Base-by-base conservation (phyloP, 2,797 vertebrate genomes). In the Odontamblyopus lacepedii region DNA sequence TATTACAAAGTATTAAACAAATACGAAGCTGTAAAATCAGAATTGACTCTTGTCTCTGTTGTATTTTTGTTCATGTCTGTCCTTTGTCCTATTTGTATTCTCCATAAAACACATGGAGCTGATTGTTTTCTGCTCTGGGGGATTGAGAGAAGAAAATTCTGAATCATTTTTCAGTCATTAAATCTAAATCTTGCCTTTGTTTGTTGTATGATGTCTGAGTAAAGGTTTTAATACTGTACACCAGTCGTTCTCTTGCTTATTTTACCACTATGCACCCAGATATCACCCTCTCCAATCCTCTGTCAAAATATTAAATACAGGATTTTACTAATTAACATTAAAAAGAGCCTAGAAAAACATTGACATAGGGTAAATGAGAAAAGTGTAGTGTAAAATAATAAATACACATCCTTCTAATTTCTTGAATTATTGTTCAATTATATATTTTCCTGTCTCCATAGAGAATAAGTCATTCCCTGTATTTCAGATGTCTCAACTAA, bases 121-220 rank as follows among this genome's bases (percentile, higher is more conserved):
- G 82, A 87, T 83, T 78, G 74, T 90, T 86, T 81, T 92, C 84
- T 91, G 86, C 84, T 90, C 87, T 61, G 73, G 79, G 79, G 84
- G 88, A 86, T 86, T 85, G 81, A 87, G 89, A 87, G 86, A 85
- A 85, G 74, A 84, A 88, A 84, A 86, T 80, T 70, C 77, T 77
- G 76, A 88, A 83, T 85, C 70, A 73, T 81, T 88, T 86, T 87
- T 87, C 85, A 77, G 87, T 93, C 87, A 89, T 91, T 88, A 89
- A 91, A 90, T 92, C 89, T 90, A 85, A 91, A 91, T 90, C 90
- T 87, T 87, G 90, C 92, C 92, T 94, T 89, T 90, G 91, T 93
- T 93, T 90, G 91, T 92, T 93, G 91, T 93, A 90, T 86, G 83
- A 90, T 92, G 92, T 93, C 88, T 59, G 85, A 94, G 88, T 94